These are phyloP conservation scores for Cynopterus sphinx DNA, from an alignment of 2,797 vertebrate genomes.

Conservation along the genomic window DNA sequence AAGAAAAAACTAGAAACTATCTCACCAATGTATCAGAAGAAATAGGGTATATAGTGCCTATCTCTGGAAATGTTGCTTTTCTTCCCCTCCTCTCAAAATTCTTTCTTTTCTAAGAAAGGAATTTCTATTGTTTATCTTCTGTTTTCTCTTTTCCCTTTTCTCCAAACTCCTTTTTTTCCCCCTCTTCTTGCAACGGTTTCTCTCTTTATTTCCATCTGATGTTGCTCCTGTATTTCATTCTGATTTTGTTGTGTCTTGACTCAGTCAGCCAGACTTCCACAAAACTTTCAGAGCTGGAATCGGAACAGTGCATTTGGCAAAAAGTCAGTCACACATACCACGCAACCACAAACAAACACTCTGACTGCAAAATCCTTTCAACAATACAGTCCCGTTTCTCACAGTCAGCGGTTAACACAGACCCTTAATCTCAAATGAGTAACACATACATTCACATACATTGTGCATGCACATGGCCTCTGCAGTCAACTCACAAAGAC, in stretches of 20 bases:
- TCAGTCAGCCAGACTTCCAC: slow-evolving; percentile 35
- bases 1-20: neutral
- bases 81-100: neutral
- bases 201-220: slow-evolving; percentile 26
- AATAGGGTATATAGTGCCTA: neutral
- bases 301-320: slow-evolving; percentile 54
- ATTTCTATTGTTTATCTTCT: neutral
- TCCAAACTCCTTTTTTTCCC: neutral
- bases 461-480: slow-evolving; percentile 45
- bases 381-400: slow-evolving; percentile 20
- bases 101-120: neutral
- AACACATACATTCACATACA: slow-evolving; percentile 33
- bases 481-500: slow-evolving; percentile 64
- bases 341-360: slow-evolving; percentile 67
- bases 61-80: neutral
- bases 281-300: slow-evolving; percentile 57
- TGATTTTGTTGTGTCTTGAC: slow-evolving; percentile 59
- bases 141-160: neutral
- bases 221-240: neutral
- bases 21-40: neutral
- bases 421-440: slow-evolving; percentile 49
- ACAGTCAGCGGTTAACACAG: slow-evolving; percentile 64
- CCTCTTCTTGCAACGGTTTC: neutral
- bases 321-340: slow-evolving; percentile 66
- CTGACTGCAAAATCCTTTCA: slow-evolving; percentile 70